Base-by-base conservation (phyloP, 1,140 invertebrate genomes). In the Harpegnathos saltator region DNA sequence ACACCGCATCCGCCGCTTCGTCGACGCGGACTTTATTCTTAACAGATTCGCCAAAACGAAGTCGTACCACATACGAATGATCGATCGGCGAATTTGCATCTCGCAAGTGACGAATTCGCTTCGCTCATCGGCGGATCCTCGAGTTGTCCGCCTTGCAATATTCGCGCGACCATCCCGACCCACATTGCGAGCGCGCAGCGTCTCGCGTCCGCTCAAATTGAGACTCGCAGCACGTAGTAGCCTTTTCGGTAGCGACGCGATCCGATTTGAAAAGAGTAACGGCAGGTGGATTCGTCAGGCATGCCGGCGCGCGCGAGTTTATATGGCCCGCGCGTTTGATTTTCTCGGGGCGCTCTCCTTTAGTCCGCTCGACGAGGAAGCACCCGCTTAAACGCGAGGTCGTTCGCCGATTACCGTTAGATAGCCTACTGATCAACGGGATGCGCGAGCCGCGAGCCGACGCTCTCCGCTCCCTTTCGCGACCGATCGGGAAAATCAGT, bases 211-310 rank as follows among this genome's bases (percentile, higher is more conserved):
- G 72, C 59, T 91, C n/a, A 0, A 9, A 44, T 44, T 89, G 15
- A 80, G 74, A 89, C 72, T 69, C 88, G n/a, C 73, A 50, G 50
- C 72, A 85, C 81, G 81, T 85, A 77, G 52, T 38, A 77, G 52
- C 50, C 82, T 89, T 92, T 92, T 90, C 82, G 84, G 85, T 81
- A 74, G 83, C 87, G 85, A 83, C 80, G 86, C 84, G 86, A 88
- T 81, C 74, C 73, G 87, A 86, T 92, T 90, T 86, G 83, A 89
- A 90, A 90, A 71, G 61, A 85, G 83, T 91, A 92, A 92, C 91
- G 91, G 91, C 85, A 89, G 56, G 61, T 83, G 63, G 84, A 91
- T 90, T 90, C 85, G 83, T 85, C 77, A 82, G 48, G 65, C 12
- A 14, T 48, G 3, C 5, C 5, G 24, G 12, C 3, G 19, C 33